These are phyloP conservation scores for Lasioglossum marginatum DNA, from an alignment of 2,888 invertebrate genomes.

Conservation along the genomic window DNA sequence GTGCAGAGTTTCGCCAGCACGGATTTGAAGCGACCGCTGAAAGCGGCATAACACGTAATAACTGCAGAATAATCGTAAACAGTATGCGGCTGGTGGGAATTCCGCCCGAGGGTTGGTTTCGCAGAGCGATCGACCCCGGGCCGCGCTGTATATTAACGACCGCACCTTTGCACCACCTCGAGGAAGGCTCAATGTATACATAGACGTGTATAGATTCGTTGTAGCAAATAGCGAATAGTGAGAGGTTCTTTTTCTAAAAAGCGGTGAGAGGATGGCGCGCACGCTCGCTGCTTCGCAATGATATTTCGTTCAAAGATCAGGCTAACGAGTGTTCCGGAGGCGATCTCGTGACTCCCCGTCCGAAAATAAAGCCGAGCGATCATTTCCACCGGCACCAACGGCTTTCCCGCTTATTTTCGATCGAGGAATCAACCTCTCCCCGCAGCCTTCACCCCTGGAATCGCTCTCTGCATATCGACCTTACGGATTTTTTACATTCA, in stretches of 20 bases:
- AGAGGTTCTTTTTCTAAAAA: constrained; percentile 29
- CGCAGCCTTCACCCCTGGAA: background rate
- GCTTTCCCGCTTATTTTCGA: constrained; percentile 4
- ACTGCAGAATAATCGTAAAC: background rate
- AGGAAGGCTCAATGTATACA: constrained; percentile 74
- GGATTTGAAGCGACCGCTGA: background rate
- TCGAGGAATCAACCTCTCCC: background rate
- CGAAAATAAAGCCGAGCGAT: background rate
- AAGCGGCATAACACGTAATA: background rate
- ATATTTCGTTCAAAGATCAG: constrained; percentile 58
- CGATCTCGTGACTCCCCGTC: background rate
- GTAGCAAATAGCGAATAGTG: constrained; percentile 38
- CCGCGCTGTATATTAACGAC: constrained; percentile 20
- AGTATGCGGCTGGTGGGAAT: background rate
- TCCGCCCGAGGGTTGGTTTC: background rate
- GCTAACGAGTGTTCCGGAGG: constrained; percentile 15
- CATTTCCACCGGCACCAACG: background rate
- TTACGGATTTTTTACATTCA: constrained; percentile 45
- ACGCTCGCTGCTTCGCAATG: constrained; percentile 25
- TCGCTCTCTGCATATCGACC: constrained; percentile 7
- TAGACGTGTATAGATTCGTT: constrained; percentile 52
- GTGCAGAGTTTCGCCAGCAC: background rate
- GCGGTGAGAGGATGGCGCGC: constrained; percentile 4
- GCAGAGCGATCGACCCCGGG: constrained; percentile 3
- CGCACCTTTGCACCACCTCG: constrained; percentile 50